Conservation (phyloP, 1,140 invertebrate species). For the Octopus bimaculoides region DNA sequence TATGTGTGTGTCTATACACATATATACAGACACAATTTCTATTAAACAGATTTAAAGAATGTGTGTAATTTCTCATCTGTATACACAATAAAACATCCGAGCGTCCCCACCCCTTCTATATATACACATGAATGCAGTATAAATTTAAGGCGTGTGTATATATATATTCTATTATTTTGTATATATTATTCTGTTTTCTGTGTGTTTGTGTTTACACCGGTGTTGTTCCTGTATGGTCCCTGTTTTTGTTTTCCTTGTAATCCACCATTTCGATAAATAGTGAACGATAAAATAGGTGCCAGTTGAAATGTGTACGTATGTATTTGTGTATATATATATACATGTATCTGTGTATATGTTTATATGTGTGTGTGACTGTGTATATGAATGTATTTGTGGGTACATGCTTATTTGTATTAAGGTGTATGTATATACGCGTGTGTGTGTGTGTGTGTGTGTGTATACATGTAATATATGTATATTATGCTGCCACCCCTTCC, state of each 20-base stretch:
- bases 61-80: constrained; percentile 22
- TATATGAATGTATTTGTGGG: neutral
- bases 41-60: too few species aligned
- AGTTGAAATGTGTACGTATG: neutral
- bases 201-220: too few species aligned
- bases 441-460: neutral
- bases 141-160: constrained; percentile 9
- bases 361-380: neutral
- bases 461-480: neutral
- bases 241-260: too few species aligned
- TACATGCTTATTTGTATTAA: neutral
- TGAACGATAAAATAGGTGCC: too few species aligned
- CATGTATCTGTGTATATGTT: neutral
- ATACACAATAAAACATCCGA: constrained; percentile 26
- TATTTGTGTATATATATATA: neutral
- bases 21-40: too few species aligned
- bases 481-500: too few species aligned
- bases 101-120: constrained; percentile 10
- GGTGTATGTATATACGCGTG: neutral
- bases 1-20: too few species aligned
- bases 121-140: constrained; percentile 20
- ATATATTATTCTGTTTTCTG: too few species aligned
- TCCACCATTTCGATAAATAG: too few species aligned
- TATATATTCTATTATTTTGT: neutral
- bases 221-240: too few species aligned